Evolutionary conservation across 2,888 invertebrate species (phyloP).

Genomic region (Taphrorychus bicolor): DNA sequence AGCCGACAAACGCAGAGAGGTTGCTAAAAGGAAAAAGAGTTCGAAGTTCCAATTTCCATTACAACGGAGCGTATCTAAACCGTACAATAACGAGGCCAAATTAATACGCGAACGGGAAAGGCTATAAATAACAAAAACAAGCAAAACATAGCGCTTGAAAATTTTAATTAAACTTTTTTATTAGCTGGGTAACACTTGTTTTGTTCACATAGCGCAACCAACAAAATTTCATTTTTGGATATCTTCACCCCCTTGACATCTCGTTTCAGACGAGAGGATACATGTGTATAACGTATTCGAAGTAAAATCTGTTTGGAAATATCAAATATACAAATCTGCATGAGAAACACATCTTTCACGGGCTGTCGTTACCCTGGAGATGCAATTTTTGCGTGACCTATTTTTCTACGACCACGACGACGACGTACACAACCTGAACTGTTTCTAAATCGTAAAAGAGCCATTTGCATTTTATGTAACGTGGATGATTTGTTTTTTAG

Average conservation of each 20-base stretch:
- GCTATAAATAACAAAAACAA: background rate
- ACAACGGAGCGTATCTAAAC: background rate
- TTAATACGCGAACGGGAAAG: background rate
- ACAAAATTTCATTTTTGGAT: too few species aligned
- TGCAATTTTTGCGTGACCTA: constrained; percentile 30
- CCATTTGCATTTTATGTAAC: background rate
- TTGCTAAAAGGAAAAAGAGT: too few species aligned
- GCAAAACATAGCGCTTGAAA: background rate
- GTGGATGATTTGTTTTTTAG: background rate
- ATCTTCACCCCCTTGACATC: too few species aligned
- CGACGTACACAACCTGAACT: background rate
- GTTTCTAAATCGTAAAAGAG: constrained; percentile 6
- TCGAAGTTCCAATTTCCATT: background rate
- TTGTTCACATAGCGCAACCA: too few species aligned
- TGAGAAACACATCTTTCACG: background rate
- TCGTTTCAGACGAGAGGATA: too few species aligned
- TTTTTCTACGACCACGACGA: background rate
- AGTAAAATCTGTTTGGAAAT: constrained; percentile 1
- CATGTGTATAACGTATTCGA: too few species aligned
- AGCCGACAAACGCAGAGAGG: too few species aligned
- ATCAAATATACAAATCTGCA: background rate
- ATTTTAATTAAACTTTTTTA: constrained; percentile 2
- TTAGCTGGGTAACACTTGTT: too few species aligned
- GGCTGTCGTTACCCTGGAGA: constrained; percentile 23
- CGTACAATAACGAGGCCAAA: background rate